A percentile compares a stretch with the other conserved stretches of the same genome.
phyloP scores from a whole-genome alignment of 2,113 vertebrate genomes.

The Okapia johnstoni region DNA sequence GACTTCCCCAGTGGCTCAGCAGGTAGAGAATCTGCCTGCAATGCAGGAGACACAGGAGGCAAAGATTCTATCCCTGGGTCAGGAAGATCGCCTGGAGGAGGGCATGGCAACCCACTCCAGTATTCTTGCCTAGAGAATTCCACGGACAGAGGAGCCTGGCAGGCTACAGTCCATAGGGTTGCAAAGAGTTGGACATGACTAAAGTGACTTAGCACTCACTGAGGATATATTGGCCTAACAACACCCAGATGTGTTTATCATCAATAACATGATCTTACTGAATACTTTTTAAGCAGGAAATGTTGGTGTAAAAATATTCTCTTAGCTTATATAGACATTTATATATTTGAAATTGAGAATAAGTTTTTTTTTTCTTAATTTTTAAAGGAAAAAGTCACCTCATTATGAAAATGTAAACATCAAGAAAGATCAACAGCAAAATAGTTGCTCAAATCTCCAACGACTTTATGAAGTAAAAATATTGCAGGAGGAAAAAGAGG shows the following conservation, averaged over 20 bases:
- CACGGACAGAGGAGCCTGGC: background rate
- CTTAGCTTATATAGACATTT: constrained; percentile 12
- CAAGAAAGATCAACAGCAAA: constrained; percentile 77
- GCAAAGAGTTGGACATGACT: background rate
- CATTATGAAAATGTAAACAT: constrained; percentile 85
- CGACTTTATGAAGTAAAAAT: constrained; percentile 79
- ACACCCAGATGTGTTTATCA: background rate
- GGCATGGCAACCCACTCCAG: background rate
- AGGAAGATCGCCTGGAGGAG: background rate
- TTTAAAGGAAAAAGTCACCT: constrained; percentile 76
- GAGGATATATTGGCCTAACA: background rate
- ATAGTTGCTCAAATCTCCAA: constrained; percentile 76
- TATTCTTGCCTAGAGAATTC: background rate
- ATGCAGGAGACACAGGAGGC: background rate
- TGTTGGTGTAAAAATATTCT: background rate
- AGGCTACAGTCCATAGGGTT: background rate
- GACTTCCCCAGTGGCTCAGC: background rate
- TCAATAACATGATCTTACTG: background rate
- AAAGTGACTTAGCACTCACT: background rate
- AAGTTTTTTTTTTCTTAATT: constrained; percentile 72
- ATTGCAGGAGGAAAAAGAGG: constrained; percentile 83
- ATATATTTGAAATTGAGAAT: constrained; percentile 66
- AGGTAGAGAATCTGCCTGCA: background rate
- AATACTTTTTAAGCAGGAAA: constrained; percentile 18
- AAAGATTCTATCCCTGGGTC: background rate